Conservation (phyloP, 1,140 invertebrate species). For the Cydia amplana region DNA sequence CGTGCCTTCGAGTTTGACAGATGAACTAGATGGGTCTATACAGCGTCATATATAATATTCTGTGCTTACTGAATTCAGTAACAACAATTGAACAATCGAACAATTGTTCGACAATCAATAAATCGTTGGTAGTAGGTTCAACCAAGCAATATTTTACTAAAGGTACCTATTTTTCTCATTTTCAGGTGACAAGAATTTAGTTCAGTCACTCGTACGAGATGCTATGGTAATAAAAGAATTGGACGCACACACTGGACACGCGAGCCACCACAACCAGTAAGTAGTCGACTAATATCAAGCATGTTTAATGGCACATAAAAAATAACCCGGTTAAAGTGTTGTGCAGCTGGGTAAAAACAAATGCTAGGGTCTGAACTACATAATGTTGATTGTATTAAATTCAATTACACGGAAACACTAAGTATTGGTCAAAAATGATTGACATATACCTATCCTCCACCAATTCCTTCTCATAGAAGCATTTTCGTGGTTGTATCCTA, state of each 20-base stretch:
- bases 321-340: background rate
- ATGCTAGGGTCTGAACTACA: background rate
- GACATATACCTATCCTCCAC: too few species aligned
- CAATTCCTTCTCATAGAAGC: too few species aligned
- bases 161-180: conserved; percentile 38
- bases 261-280: conserved; percentile 73
- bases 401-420: background rate
- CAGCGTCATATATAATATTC: too few species aligned
- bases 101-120: too few species aligned
- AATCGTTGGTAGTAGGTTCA: too few species aligned
- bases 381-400: background rate
- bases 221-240: conserved; percentile 89
- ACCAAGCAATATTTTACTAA: background rate
- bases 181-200: conserved; percentile 88
- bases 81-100: too few species aligned
- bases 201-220: conserved; percentile 91
- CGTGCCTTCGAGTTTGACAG: too few species aligned
- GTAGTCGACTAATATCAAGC: conserved; percentile 48
- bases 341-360: background rate
- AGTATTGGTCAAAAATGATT: too few species aligned
- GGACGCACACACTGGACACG: conserved; percentile 81
- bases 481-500: too few species aligned
- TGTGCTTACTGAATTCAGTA: too few species aligned
- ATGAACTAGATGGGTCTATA: too few species aligned
- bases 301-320: conserved; percentile 40